These are phyloP conservation scores for Coelopa frigida DNA, from an alignment of 1,140 invertebrate genomes.

Conservation along the genomic window DNA sequence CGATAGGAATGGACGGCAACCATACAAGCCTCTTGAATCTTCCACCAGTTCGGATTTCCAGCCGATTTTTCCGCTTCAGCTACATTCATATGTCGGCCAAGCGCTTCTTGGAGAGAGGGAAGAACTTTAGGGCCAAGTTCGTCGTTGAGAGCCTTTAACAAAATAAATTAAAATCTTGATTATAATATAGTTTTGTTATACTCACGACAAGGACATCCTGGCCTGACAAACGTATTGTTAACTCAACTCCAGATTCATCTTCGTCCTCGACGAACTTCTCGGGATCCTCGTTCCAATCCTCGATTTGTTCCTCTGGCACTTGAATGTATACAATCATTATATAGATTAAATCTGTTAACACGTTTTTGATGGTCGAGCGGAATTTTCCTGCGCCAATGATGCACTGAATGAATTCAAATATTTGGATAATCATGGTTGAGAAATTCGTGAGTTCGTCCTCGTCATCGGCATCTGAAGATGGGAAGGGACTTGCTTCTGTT, in stretches of 20 bases:
- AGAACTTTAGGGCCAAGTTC: conserved; percentile 57
- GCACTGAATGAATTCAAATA: conserved; percentile 67
- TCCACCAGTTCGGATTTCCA: conserved; percentile 63
- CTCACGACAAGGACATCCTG: conserved; percentile 57
- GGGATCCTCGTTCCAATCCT: conserved; percentile 62
- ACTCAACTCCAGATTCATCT: conserved; percentile 61
- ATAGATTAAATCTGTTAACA: conserved; percentile 64
- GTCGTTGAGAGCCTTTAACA: conserved; percentile 51
- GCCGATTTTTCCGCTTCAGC: conserved; percentile 47
- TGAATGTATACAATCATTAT: conserved; percentile 56
- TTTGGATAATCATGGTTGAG: conserved; percentile 65
- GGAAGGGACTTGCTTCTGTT: conserved; percentile 31
- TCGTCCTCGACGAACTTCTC: conserved; percentile 75
- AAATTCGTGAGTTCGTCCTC: conserved; percentile 63
- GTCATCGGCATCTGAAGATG: conserved; percentile 24
- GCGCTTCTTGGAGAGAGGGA: conserved; percentile 54
- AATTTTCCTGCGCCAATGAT: conserved; percentile 57
- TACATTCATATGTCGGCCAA: conserved; percentile 59
- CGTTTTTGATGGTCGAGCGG: conserved; percentile 56
- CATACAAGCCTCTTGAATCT: conserved; percentile 68
- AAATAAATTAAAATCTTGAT: not conserved
- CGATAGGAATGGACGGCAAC: conserved; percentile 56
- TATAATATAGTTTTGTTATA: not conserved
- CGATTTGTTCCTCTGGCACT: conserved; percentile 68
- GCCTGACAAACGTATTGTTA: conserved; percentile 68